Conservation (phyloP, 2,797 vertebrate genomes). For the Siniperca obscura region DNA sequence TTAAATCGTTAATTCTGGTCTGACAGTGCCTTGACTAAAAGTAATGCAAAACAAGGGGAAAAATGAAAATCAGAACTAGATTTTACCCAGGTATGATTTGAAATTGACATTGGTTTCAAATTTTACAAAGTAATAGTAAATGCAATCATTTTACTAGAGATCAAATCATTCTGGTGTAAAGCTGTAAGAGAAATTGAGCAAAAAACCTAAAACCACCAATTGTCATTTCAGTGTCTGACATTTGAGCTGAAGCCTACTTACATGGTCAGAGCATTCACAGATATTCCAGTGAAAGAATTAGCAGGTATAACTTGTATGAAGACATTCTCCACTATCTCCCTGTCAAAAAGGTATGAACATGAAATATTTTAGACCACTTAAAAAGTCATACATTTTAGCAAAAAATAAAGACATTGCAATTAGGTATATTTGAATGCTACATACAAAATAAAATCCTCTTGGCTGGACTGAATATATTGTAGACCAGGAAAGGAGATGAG, state of each 20-base stretch:
- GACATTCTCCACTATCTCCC: conserved; percentile 73
- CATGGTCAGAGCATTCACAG: conserved; percentile 87
- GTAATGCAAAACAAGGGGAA: too few species aligned
- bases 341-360: conserved; percentile 23
- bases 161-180: background rate
- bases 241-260: conserved; percentile 77
- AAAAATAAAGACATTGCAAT: background rate
- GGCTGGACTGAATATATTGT: conserved; percentile 84
- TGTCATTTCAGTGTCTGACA: background rate
- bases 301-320: conserved; percentile 85
- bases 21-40: too few species aligned
- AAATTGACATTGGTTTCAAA: background rate
- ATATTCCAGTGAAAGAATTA: conserved; percentile 89
- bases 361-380: background rate
- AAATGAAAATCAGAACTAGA: background rate
- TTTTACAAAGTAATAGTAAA: background rate
- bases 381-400: background rate
- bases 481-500: conserved; percentile 88
- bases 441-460: conserved; percentile 90
- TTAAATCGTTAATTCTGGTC: too few species aligned
- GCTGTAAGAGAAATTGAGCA: background rate
- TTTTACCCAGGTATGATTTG: background rate
- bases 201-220: background rate
- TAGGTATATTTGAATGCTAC: conserved; percentile 57
- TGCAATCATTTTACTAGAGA: background rate